Conservation (phyloP, 2,797 vertebrate species). For the Lepilemur ruficaudatus region DNA sequence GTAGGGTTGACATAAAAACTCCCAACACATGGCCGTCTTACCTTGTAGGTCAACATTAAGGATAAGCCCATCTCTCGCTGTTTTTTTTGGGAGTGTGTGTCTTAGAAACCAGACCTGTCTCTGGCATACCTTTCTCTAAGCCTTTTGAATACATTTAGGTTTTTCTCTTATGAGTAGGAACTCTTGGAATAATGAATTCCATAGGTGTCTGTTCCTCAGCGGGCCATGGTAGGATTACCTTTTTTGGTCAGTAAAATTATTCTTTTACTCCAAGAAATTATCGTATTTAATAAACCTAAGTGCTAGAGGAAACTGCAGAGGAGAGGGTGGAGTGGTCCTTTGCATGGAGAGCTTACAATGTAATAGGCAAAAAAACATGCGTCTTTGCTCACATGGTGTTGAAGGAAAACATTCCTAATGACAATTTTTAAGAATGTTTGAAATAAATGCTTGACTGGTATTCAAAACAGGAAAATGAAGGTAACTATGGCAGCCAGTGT, state of each 20-base stretch:
- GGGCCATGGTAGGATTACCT: not conserved
- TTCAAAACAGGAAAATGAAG: not conserved
- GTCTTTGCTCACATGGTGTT: not conserved
- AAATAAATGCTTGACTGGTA: constrained; percentile 18
- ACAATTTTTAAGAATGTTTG: not conserved
- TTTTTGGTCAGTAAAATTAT: constrained; percentile 8
- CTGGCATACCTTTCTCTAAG: not conserved
- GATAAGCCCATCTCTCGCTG: not conserved
- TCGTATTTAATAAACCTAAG: constrained; percentile 28
- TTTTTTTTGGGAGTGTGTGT: not conserved
- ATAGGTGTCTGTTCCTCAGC: not conserved
- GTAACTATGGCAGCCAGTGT: not conserved
- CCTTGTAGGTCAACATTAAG: not conserved
- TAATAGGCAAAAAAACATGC: not conserved
- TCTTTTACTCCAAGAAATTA: not conserved
- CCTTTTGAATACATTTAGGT: not conserved
- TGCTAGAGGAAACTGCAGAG: constrained; percentile 6
- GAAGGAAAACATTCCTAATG: not conserved
- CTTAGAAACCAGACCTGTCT: not conserved
- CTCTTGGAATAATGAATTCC: constrained; percentile 42
- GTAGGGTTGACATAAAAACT: not conserved
- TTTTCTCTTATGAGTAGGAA: not conserved
- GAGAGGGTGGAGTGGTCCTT: not conserved
- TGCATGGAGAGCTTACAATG: not conserved
- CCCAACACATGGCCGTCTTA: not conserved